phyloP scores from a whole-genome alignment of 2,113 vertebrate species.

The Phainopepla nitens region DNA sequence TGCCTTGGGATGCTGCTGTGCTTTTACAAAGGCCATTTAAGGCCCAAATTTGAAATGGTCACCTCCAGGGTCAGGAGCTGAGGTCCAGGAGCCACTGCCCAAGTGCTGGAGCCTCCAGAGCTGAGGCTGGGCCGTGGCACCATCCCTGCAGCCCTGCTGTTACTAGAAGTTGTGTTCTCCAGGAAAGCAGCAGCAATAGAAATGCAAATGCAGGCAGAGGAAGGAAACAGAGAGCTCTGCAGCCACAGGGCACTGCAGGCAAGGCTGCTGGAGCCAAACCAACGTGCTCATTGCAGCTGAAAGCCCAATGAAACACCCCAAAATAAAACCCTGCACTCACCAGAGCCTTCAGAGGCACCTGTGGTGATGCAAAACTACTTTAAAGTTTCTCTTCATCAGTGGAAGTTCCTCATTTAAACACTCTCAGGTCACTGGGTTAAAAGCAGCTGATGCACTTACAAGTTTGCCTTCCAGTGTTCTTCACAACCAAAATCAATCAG shows the following conservation, averaged over 20 bases:
- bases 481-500: background rate
- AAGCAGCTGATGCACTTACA: background rate
- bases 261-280: background rate
- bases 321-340: background rate
- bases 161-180: background rate
- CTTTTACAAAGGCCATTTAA: background rate
- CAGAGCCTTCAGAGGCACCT: background rate
- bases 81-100: background rate
- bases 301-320: background rate
- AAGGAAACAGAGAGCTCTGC: background rate
- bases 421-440: background rate
- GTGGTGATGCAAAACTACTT: background rate
- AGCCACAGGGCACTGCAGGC: background rate
- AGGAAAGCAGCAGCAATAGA: background rate
- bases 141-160: background rate
- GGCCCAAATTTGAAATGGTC: accelerated
- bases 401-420: background rate
- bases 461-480: background rate
- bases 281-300: accelerated
- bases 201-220: background rate
- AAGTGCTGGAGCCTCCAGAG: background rate
- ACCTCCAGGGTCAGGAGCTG: background rate
- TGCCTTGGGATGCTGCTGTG: background rate
- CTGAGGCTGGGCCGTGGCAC: background rate
- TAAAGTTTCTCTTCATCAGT: accelerated